Percentiles rank a stretch among this genome's conserved stretches.
Conservation (phyloP, 2,797 vertebrate genomes). For the Nyctalus aviator region DNA sequence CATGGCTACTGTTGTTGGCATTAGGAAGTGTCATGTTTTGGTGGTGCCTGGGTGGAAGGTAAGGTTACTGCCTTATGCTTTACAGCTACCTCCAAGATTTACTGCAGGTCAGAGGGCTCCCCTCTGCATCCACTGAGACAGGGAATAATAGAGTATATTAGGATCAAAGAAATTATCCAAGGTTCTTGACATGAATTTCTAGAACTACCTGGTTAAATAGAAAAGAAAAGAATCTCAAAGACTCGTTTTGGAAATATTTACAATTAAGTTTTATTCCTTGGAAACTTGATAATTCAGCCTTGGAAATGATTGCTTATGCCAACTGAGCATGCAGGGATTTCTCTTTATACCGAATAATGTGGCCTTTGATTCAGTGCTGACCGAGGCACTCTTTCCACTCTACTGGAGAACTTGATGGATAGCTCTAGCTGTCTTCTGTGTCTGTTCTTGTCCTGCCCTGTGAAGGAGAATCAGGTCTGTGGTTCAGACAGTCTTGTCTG, state of each 20-base stretch:
- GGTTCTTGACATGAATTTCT: neutral
- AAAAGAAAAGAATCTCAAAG: neutral
- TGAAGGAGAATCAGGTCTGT: neutral
- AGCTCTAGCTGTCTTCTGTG: neutral
- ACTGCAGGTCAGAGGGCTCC: neutral
- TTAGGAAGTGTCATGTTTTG: neutral
- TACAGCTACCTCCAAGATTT: neutral
- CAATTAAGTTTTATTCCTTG: neutral
- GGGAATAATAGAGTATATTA: neutral
- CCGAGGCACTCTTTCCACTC: neutral
- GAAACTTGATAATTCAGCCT: neutral
- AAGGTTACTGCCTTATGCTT: neutral
- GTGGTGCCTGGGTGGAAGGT: neutral
- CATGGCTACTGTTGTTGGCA: neutral
- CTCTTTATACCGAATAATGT: neutral
- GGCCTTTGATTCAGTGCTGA: neutral
- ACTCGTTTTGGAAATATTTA: slow-evolving; percentile 11
- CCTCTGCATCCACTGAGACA: neutral
- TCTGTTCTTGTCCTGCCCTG: neutral
- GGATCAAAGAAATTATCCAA: neutral
- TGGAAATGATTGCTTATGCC: neutral
- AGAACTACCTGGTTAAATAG: neutral
- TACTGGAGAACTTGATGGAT: neutral
- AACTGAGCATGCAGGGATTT: neutral
- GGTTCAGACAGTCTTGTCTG: neutral